A percentile compares a stretch with the other conserved stretches of the same genome.
These are phyloP conservation scores for Uria aalge DNA, from an alignment of 2,113 vertebrate genomes.

Conservation along the genomic window DNA sequence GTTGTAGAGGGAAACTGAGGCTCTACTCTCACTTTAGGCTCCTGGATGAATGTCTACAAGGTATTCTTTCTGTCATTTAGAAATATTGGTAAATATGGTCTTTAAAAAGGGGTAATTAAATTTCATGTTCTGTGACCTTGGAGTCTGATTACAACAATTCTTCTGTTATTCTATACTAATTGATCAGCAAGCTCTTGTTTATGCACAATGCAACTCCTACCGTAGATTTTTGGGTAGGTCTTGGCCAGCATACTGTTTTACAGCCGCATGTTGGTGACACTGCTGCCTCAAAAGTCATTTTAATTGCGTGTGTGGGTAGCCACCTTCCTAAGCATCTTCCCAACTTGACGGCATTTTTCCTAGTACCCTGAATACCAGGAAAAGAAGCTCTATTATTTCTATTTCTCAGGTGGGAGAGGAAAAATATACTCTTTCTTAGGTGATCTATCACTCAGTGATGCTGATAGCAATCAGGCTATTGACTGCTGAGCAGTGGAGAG, in stretches of 20 bases:
- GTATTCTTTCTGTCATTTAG: background rate
- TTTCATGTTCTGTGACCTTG: background rate
- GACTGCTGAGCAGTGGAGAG: background rate
- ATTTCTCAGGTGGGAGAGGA: background rate
- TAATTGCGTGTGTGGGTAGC: background rate
- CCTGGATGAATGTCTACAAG: background rate
- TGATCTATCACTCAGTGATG: background rate
- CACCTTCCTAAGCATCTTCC: background rate
- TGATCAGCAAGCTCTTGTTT: background rate
- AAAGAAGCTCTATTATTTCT: background rate
- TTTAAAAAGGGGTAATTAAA: background rate
- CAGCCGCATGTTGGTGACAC: background rate
- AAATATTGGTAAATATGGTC: background rate
- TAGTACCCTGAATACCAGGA: background rate
- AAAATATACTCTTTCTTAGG: background rate
- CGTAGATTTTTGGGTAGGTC: background rate
- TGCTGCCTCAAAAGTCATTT: background rate
- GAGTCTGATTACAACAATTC: background rate
- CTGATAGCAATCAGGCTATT: background rate
- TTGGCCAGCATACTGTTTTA: background rate
- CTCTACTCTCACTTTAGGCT: background rate
- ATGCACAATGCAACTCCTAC: background rate
- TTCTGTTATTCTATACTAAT: background rate
- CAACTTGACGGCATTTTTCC: background rate
- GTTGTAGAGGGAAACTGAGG: background rate